Conservation (phyloP, 2,888 invertebrate species). For the Folsomia candida region DNA sequence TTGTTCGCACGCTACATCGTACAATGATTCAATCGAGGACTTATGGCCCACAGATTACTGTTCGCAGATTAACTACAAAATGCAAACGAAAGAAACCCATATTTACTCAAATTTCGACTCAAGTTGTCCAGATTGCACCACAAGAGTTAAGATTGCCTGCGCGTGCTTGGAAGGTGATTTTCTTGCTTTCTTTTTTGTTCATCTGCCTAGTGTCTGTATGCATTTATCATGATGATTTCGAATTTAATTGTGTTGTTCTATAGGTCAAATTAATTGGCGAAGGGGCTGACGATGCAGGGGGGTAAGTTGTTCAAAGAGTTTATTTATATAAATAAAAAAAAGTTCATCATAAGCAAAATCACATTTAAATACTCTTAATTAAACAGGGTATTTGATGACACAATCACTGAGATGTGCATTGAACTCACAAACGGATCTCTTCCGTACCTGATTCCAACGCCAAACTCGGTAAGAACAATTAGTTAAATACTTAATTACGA, state of each 20-base stretch:
- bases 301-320: too few species aligned
- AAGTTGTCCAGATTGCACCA: constrained; percentile 62
- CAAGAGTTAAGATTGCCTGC: constrained; percentile 63
- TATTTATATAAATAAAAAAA: too few species aligned
- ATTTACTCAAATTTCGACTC: constrained; percentile 64
- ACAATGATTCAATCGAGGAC: constrained; percentile 68
- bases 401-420: constrained; percentile 67
- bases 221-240: too few species aligned
- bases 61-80: constrained; percentile 62
- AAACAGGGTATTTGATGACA: constrained; percentile 69
- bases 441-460: constrained; percentile 63
- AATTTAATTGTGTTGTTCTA: neutral
- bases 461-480: constrained; percentile 61
- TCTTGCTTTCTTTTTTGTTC: neutral
- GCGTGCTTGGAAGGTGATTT: constrained; percentile 63
- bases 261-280: constrained; percentile 64
- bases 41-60: constrained; percentile 66
- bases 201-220: neutral
- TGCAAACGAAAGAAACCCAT: constrained; percentile 62
- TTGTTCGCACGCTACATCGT: constrained; percentile 64
- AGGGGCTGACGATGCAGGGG: constrained; percentile 68
- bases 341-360: too few species aligned
- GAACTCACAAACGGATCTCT: constrained; percentile 63
- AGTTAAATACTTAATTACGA: neutral
- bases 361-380: too few species aligned